Evolutionary conservation across 2,113 vertebrate genomes (phyloP), one percentile per base, ranked within the genome.

Genomic region (Platysteira castanea): DNA sequence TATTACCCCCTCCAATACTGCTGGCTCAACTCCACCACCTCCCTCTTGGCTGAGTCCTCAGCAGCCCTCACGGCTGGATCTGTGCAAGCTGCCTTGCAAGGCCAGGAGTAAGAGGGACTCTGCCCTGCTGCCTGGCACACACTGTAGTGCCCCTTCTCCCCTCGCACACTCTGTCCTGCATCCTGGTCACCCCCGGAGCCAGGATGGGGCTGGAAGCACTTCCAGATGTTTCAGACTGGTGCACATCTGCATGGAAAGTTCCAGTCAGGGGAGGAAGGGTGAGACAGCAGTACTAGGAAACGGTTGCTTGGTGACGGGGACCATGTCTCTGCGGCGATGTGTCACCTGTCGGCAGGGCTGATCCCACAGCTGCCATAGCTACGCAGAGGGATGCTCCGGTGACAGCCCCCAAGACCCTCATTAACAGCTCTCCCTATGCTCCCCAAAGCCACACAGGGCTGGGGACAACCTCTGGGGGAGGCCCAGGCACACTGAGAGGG

Each of bases 201-300:
- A 56, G 28, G 64, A 77, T 49, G 56, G 46, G 54, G 59, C 1
- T 7, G 31, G 37, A 86, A 44, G 19, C 0, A 3, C 22, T 88
- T 92, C 73, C 96, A 95, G 92, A 80, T 94, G 90, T 96, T 93
- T 91, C 8, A 10, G 54, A 53, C 31, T 1, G 1, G n/a, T 71
- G 68, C 90, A 95, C 89, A 93, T 91, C 93, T 96, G 91, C 92
- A 83, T 92, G 75, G 94, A 94, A 95, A 93, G 96, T 94, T 96
- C 94, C 85, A 93, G 92, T 42, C 60, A 2, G 60, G 56, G 63
- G 63, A 82, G 80, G 92, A 90, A 73, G 92, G 91, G 84, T 11
- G 49, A 95, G 91, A 84, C 63, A 79, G 94, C 65, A 84, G 82
- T 37, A 68, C 90, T 57, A 89, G 75, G 93, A 93, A 92, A 93